Base-by-base conservation (phyloP, 2,113 vertebrate species). In the Laterallus jamaicensis region DNA sequence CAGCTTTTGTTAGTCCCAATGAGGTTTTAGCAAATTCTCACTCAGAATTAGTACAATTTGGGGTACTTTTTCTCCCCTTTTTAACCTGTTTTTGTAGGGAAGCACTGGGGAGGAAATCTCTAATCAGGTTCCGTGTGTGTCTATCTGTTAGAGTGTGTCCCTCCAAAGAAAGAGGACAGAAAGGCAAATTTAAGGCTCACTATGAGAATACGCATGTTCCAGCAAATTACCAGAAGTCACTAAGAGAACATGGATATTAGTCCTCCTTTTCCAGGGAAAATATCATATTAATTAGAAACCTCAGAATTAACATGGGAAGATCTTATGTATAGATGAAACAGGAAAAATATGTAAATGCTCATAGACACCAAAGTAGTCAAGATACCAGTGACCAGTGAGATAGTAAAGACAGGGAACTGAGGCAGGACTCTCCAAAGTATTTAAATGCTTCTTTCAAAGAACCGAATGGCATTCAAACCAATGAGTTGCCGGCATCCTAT, bases 401-500 rank as follows among this genome's bases (percentile, higher is more conserved):
- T 21, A 10, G 32, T 47, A 47, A 88, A 68, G 40, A 39, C 2
- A 11, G 9, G 24, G 26, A 89, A 75, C 7, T 49, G 54, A 92
- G 82, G 35, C 24, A 95, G 71, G n/a, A n/a, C 21, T 77, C 79
- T 62, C 49, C 62, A 35, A 77, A 82, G 42, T 40, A 44, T 93
- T 94, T 31, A 79, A 89, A 89, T 4, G 29, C 3, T 7, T 73
- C 5, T 73, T 95, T 39, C 28, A 76, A 20, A 40, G 2, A 54
- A 55, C 82, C 42, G 0, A 91, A 47, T 58, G n/a, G 1, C 55
- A 50, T 70, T 85, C 50, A 80, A 86, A 15, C 37, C 91, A 87
- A 50, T 31, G n/a, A 55, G 15, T 42, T 12, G 2, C 25, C 0
- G 0, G 40, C 0, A 0, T 76, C 62, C 40, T 85, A 29, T 88